Percentiles rank a stretch among this genome's conserved stretches.
These are phyloP conservation scores for Drosophila ogumai DNA, from an alignment of 1,140 invertebrate species.

Conservation along the genomic window DNA sequence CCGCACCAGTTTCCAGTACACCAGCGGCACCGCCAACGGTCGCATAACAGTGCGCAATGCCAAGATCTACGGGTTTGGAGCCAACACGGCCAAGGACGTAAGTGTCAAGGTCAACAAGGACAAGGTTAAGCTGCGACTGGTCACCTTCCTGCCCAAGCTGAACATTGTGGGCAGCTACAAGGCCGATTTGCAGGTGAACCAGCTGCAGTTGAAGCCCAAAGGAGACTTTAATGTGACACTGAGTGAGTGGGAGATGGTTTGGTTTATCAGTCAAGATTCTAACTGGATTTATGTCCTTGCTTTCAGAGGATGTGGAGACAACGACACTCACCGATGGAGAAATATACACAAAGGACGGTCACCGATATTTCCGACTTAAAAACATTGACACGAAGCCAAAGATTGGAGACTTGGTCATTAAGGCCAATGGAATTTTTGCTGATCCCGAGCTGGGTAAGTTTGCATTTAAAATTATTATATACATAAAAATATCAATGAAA, in stretches of 20 bases:
- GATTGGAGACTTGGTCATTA: slow-evolving; percentile 68
- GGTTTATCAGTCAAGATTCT: neutral
- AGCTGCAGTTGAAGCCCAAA: slow-evolving; percentile 72
- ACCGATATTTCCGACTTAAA: slow-evolving; percentile 57
- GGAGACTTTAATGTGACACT: slow-evolving; percentile 80
- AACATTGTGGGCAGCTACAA: slow-evolving; percentile 75
- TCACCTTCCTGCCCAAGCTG: slow-evolving; percentile 57
- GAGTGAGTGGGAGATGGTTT: slow-evolving; percentile 43
- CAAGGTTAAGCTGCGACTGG: slow-evolving; percentile 52
- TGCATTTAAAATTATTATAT: neutral
- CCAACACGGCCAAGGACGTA: slow-evolving; percentile 46
- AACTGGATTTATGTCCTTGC: neutral
- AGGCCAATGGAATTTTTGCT: slow-evolving; percentile 76
- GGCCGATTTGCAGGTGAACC: slow-evolving; percentile 74
- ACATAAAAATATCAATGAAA: no score
- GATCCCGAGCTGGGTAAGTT: slow-evolving; percentile 79
- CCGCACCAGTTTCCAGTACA: slow-evolving; percentile 67
- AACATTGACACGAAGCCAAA: slow-evolving; percentile 66
- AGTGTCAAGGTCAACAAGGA: slow-evolving; percentile 43
- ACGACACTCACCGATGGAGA: slow-evolving; percentile 54
- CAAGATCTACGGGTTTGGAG: slow-evolving; percentile 61
- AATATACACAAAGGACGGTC: slow-evolving; percentile 61
- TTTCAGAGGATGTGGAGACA: slow-evolving; percentile 68
- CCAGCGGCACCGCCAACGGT: slow-evolving; percentile 57
- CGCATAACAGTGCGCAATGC: slow-evolving; percentile 65